A percentile compares a stretch with the other conserved stretches of the same genome.
phyloP scores from a whole-genome alignment of 2,113 vertebrate species.

The Myotis brandtii region DNA sequence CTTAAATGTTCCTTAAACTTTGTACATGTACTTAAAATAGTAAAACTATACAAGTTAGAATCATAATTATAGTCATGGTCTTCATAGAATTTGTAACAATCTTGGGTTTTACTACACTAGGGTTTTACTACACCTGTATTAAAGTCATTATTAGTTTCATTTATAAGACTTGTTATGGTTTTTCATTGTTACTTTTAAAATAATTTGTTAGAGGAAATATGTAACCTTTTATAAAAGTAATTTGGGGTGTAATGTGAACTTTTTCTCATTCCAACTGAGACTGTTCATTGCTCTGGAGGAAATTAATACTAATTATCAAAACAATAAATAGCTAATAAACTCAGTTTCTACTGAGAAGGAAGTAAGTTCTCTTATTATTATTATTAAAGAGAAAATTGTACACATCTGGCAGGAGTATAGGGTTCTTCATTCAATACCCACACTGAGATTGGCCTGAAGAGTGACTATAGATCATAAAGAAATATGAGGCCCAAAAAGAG shows the following conservation, averaged over 20 bases:
- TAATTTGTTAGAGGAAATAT: conserved; percentile 4
- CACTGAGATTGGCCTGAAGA: background rate
- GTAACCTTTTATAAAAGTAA: background rate
- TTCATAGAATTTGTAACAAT: background rate
- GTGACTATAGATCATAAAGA: background rate
- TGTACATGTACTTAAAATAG: background rate
- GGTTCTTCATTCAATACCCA: background rate
- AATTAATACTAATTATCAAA: conserved; percentile 32
- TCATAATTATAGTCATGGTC: background rate
- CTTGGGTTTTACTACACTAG: background rate
- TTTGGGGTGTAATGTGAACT: background rate
- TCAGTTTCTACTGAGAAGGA: background rate
- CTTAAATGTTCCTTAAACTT: background rate
- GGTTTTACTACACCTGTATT: background rate
- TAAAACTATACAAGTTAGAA: background rate
- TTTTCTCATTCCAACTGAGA: background rate
- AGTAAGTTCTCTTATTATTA: background rate
- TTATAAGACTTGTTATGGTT: background rate
- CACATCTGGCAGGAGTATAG: background rate
- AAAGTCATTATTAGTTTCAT: background rate
- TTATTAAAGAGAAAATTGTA: background rate
- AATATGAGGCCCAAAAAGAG: background rate
- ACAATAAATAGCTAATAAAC: background rate
- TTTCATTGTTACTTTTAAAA: conserved; percentile 15
- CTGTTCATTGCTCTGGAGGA: background rate